These are phyloP conservation scores for Aeoliscus strigatus DNA, from an alignment of 2,797 vertebrate genomes.

Conservation along the genomic window DNA sequence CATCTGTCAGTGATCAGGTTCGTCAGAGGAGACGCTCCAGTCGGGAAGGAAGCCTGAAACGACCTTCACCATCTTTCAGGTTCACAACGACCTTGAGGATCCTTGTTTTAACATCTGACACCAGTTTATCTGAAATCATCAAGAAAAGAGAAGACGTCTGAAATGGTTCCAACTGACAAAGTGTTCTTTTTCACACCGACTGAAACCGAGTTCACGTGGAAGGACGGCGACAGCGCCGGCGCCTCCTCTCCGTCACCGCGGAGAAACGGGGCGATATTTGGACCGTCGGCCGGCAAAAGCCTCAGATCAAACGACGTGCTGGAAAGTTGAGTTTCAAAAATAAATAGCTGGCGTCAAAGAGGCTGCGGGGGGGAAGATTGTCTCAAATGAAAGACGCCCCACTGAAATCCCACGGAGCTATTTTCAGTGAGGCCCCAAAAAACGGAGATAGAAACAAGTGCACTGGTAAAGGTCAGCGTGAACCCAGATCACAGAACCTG, in stretches of 20 bases:
- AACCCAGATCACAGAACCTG: constrained; percentile 70
- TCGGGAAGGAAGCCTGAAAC: too few species aligned
- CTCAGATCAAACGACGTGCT: constrained; percentile 62
- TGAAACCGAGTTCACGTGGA: too few species aligned
- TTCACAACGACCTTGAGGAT: too few species aligned
- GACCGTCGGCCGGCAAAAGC: constrained; percentile 50
- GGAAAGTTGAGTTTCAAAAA: constrained; percentile 65
- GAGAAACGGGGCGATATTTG: constrained; percentile 23
- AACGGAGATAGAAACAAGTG: constrained; percentile 51
- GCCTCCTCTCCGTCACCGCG: constrained; percentile 16
- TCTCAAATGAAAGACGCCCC: constrained; percentile 69
- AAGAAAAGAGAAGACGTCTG: too few species aligned
- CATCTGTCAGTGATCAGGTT: too few species aligned
- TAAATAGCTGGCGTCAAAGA: constrained; percentile 62
- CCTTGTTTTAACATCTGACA: too few species aligned
- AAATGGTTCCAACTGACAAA: too few species aligned
- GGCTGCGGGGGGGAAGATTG: constrained; percentile 59
- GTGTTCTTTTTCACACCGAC: too few species aligned
- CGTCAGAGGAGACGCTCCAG: too few species aligned
- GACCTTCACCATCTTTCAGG: too few species aligned
- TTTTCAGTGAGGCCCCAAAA: constrained; percentile 57
- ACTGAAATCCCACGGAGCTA: constrained; percentile 70
- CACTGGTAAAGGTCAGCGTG: constrained; percentile 71
- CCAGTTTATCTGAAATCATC: too few species aligned
- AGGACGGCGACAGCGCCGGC: too few species aligned